These are phyloP conservation scores for Enteromius trimaculatus DNA, from an alignment of 2,797 vertebrate genomes.

Conservation along the genomic window DNA sequence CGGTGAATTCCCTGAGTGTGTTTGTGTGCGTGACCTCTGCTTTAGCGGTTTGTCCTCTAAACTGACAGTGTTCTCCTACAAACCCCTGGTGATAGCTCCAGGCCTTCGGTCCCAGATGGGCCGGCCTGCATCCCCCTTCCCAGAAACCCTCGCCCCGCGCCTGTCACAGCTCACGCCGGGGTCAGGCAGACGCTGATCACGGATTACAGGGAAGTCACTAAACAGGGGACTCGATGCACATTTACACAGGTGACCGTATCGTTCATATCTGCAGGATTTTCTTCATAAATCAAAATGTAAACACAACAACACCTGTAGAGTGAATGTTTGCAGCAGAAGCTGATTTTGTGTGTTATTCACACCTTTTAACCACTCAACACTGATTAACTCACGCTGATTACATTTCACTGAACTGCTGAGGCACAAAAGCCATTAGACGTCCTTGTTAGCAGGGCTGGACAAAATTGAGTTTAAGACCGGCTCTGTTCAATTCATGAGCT, in stretches of 20 bases:
- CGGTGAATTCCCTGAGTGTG: constrained; percentile 28
- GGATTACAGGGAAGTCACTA: constrained; percentile 70
- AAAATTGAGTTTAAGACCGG: not conserved
- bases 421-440: constrained; percentile 65
- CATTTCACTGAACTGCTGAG: constrained; percentile 76
- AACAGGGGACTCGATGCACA: constrained; percentile 72
- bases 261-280: not conserved
- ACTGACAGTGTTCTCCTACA: constrained; percentile 66
- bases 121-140: constrained; percentile 58
- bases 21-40: constrained; percentile 54
- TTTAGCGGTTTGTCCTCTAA: constrained; percentile 64
- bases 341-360: constrained; percentile 65
- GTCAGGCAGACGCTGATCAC: constrained; percentile 71
- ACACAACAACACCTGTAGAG: not conserved
- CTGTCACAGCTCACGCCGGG: constrained; percentile 72
- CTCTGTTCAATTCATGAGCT: constrained; percentile 5
- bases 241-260: constrained; percentile 55
- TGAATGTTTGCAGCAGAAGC: constrained; percentile 58
- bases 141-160: constrained; percentile 63
- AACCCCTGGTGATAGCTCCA: constrained; percentile 62
- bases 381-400: constrained; percentile 74
- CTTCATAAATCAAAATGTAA: not conserved
- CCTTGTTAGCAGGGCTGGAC: not conserved
- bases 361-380: constrained; percentile 63
- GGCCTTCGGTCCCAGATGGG: constrained; percentile 66